Percentiles rank a stretch among this genome's conserved stretches.
Conservation (phyloP, 2,113 vertebrate genomes). For the Actinemys pallida region DNA sequence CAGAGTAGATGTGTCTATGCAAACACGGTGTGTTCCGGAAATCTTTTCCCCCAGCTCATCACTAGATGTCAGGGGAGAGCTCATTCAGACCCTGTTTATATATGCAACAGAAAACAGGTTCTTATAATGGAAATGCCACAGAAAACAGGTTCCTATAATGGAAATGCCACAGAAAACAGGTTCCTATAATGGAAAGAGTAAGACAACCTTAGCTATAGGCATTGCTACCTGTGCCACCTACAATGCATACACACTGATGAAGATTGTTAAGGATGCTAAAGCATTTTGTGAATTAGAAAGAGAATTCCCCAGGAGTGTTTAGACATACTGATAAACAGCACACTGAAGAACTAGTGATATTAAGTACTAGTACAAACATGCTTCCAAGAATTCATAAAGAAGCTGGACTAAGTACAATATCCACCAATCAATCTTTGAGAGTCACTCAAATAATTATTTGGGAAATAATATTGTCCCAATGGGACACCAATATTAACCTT, state of each 20-base stretch:
- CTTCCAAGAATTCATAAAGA: neutral
- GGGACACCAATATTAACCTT: rapidly evolving
- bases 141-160: neutral
- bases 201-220: neutral
- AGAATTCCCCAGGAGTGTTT: neutral
- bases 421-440: neutral
- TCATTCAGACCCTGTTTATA: neutral
- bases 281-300: neutral
- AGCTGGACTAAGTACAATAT: neutral
- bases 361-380: neutral
- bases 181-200: neutral
- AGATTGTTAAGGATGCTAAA: neutral
- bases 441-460: neutral
- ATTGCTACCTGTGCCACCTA: neutral
- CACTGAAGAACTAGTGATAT: neutral
- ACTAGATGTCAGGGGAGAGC: too few relatives aligned
- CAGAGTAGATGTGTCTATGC: too few relatives aligned
- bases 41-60: too few relatives aligned
- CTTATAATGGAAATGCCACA: neutral
- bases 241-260: neutral
- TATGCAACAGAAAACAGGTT: neutral
- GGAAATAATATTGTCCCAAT: neutral
- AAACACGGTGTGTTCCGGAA: too few relatives aligned
- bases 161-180: neutral
- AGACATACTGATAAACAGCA: neutral